These are phyloP conservation scores for Bimastos eiseni DNA, from an alignment of 2,888 invertebrate species.

Conservation along the genomic window DNA sequence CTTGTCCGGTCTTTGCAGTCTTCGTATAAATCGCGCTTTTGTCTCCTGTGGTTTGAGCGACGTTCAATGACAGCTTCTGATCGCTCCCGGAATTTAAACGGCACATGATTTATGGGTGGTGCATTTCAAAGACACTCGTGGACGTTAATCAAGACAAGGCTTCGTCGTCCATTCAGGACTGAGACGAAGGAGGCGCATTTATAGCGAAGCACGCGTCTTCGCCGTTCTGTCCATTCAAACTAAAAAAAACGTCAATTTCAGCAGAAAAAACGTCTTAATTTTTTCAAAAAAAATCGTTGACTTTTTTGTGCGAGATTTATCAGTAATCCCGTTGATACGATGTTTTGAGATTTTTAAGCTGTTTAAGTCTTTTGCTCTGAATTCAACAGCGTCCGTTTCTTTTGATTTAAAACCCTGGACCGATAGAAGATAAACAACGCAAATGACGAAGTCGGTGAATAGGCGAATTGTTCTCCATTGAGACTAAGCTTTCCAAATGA, in stretches of 20 bases:
- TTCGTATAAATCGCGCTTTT: neutral
- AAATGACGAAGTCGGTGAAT: neutral
- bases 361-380: neutral
- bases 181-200: neutral
- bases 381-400: neutral
- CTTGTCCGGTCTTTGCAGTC: neutral
- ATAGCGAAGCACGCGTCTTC: neutral
- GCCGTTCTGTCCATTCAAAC: neutral
- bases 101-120: neutral
- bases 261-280: constrained; percentile 5
- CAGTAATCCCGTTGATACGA: neutral
- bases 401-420: neutral
- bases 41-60: neutral
- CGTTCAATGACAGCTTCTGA: neutral
- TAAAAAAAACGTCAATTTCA: neutral
- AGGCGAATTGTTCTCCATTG: neutral
- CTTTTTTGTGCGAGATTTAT: neutral
- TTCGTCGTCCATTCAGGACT: too few species aligned
- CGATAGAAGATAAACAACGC: neutral
- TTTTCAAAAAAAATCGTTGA: neutral
- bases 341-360: neutral
- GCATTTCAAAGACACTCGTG: constrained; percentile 13
- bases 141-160: neutral
- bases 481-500: neutral
- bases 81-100: neutral